phyloP scores from a whole-genome alignment of 2,888 invertebrate genomes.

The Aphodius sticticus region DNA sequence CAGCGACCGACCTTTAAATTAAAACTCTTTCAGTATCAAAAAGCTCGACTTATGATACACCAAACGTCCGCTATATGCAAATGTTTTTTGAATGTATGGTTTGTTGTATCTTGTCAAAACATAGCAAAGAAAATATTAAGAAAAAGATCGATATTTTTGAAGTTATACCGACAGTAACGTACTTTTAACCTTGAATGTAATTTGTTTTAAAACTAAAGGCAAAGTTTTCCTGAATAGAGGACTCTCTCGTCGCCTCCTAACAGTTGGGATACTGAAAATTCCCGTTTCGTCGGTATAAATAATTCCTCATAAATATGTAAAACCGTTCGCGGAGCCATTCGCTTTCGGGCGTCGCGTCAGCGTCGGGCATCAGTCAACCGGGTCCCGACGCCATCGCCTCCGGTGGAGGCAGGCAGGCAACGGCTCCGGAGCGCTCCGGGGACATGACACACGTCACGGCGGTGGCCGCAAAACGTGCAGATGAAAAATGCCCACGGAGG shows the following conservation, averaged over 20 bases:
- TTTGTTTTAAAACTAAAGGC: neutral
- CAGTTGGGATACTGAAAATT: neutral
- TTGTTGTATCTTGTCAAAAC: no score
- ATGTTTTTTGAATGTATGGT: no score
- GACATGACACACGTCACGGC: constrained; percentile 60
- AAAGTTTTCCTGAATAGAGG: neutral
- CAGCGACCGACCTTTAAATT: no score
- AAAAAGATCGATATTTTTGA: neutral
- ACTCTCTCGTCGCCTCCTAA: neutral
- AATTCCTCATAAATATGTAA: constrained; percentile 31
- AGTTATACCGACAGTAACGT: neutral
- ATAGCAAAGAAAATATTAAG: no score
- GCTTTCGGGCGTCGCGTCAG: constrained; percentile 17
- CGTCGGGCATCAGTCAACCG: constrained; percentile 53
- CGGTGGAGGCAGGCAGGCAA: neutral
- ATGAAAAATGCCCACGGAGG: constrained; percentile 59
- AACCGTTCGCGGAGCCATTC: constrained; percentile 43
- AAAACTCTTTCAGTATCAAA: no score
- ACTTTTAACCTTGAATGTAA: neutral
- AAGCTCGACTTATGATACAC: no score
- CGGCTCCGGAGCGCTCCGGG: constrained; percentile 41
- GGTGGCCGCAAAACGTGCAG: constrained; percentile 57
- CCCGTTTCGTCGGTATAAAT: constrained; percentile 21
- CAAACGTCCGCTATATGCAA: no score
- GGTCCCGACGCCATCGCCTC: constrained; percentile 13